Percentiles rank a stretch among this genome's conserved stretches.
Evolutionary conservation across 1,140 invertebrate species (phyloP).

Genomic region (Zaprionus inermis): DNA sequence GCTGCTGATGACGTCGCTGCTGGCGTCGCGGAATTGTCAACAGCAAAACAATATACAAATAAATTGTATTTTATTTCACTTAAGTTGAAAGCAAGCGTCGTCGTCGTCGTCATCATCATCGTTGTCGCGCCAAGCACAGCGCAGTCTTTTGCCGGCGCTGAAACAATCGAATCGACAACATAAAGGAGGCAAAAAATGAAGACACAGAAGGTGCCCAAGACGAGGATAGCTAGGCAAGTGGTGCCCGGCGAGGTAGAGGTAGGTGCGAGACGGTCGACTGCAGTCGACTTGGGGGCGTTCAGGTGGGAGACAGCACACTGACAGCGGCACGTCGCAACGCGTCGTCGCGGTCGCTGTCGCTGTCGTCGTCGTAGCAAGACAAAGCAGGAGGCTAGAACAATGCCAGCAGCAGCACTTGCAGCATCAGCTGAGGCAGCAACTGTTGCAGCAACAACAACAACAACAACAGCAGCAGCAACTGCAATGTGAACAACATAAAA

Average conservation of each 20-base stretch:
- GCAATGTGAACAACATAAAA: slow-evolving; percentile 8
- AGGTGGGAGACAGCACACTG: slow-evolving; percentile 22
- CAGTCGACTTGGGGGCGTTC: neutral
- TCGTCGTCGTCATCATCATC: neutral
- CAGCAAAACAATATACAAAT: slow-evolving; percentile 73
- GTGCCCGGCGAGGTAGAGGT: neutral
- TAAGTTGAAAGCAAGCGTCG: slow-evolving; percentile 60
- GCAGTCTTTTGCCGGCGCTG: slow-evolving; percentile 52
- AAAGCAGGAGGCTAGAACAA: slow-evolving; percentile 55
- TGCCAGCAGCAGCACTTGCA: slow-evolving; percentile 22
- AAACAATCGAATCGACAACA: slow-evolving; percentile 20
- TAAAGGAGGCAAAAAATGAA: neutral
- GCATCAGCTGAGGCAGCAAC: slow-evolving; percentile 1
- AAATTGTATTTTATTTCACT: slow-evolving; percentile 75
- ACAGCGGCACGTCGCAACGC: slow-evolving; percentile 45
- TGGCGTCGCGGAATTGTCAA: slow-evolving; percentile 57
- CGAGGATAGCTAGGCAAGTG: neutral
- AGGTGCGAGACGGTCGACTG: neutral
- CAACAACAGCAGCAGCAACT: slow-evolving; percentile 17
- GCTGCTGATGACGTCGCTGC: neutral
- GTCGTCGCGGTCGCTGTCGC: slow-evolving; percentile 10
- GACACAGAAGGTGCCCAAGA: slow-evolving; percentile 4
- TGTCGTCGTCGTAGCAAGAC: slow-evolving; percentile 40
- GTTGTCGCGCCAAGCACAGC: no score
- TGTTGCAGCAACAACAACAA: neutral